phyloP scores from a whole-genome alignment of 2,888 invertebrate species.

The Sphinx pinastri region DNA sequence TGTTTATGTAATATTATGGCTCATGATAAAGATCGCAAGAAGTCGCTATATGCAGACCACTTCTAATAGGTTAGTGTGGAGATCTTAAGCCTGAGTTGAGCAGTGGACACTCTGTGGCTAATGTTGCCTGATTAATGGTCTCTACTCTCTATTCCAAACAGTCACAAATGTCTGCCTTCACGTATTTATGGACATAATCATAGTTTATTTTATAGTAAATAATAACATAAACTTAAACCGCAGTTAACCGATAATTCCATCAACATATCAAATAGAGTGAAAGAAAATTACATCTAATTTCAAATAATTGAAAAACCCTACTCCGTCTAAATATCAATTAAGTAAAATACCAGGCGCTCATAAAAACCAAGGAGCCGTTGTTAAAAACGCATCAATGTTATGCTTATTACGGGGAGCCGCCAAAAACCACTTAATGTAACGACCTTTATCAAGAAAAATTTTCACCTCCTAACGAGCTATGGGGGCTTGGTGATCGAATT shows the following conservation, averaged over 20 bases:
- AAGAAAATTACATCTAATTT: slow-evolving; percentile 20
- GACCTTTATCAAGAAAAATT: slow-evolving; percentile 41
- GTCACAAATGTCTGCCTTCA: no score
- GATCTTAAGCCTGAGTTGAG: no score
- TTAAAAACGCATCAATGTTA: slow-evolving; percentile 65
- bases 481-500: slow-evolving; percentile 38
- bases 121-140: no score
- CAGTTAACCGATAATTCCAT: not conserved
- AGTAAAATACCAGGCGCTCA: slow-evolving; percentile 52
- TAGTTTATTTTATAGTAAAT: not conserved
- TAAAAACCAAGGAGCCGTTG: slow-evolving; percentile 48
- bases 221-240: not conserved
- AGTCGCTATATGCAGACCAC: no score
- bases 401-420: slow-evolving; percentile 33
- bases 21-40: no score
- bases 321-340: slow-evolving; percentile 30
- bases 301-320: slow-evolving; percentile 23
- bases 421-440: slow-evolving; percentile 49
- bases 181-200: not conserved
- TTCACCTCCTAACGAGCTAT: slow-evolving; percentile 51
- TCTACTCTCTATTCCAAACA: no score
- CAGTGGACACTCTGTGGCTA: no score
- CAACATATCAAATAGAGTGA: not conserved
- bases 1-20: no score
- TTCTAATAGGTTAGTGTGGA: no score